Base-by-base conservation (phyloP, 2,797 vertebrate species). In the Phrynocephalus forsythii region DNA sequence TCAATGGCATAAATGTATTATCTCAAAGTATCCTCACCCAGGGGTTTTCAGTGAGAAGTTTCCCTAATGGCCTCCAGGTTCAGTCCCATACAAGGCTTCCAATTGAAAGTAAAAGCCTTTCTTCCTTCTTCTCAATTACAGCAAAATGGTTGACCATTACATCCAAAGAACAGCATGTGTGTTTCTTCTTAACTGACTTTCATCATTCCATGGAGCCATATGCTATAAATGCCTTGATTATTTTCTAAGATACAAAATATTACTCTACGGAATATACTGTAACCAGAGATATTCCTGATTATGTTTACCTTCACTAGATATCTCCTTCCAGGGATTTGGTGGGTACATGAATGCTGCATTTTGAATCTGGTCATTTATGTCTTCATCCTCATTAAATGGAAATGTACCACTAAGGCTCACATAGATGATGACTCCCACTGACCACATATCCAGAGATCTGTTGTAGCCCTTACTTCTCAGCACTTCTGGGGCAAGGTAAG, bases 321-420 rank as follows among this genome's bases (percentile, higher is more conserved):
- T 99, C 92, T 99, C 98, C 95, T 97, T 98, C 99, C 99, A 99
- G 78, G 98, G 99, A 71, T 98, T 97, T 60, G 98, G 97, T 15
- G 99, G 99, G 94, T 99, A 99, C 99, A 99, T 99, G 96, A 99
- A 99, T 2, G 98, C 99, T 89, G 99, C 99, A 5, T 99, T 99
- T 96, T 99, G 98, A 94, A 99, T 99, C 96, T 99, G 99, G 94
- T 99, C 99, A 8, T 99, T 99, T 91, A 99, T 99, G 94, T 99
- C 99, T 95, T 99, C 98, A 80, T 99, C 99, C 94, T 99, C 99
- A 28, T 99, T 99, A 91, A 99, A 99, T 6, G 99, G 99, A 95
- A 99, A 99, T 0, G 99, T 99, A 89, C 98, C 99, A 82, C 98
- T 99, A 91, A 99, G 96, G 96, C 98, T 99, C 90, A 99, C 98